Conservation (phyloP, 1,140 invertebrate species). For the Drosophila pachea region DNA sequence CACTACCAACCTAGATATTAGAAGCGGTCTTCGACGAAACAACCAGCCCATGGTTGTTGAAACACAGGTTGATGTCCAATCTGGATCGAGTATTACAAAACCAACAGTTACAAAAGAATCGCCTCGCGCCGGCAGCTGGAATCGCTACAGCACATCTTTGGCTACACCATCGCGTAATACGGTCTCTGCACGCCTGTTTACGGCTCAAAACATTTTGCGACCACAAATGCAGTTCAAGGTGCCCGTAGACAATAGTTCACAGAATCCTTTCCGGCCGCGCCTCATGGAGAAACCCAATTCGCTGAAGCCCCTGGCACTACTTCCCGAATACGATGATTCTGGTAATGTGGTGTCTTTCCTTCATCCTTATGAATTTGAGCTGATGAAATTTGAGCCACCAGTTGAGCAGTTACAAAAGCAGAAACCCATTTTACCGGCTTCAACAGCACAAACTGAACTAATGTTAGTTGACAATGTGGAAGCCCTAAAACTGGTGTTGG, state of each 20-base stretch:
- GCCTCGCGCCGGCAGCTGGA: conserved; percentile 76
- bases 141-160: conserved; percentile 29
- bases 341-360: conserved; percentile 83
- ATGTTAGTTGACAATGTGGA: conserved; percentile 84
- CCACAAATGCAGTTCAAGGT: conserved; percentile 93
- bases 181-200: conserved; percentile 80
- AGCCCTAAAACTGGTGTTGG: conserved; percentile 84
- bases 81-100: conserved; percentile 42
- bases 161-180: conserved; percentile 28
- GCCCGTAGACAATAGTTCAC: conserved; percentile 89
- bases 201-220: conserved; percentile 87
- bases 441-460: conserved; percentile 84
- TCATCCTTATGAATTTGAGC: conserved; percentile 94
- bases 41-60: conserved; percentile 80
- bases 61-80: conserved; percentile 79
- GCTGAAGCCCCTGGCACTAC: conserved; percentile 87
- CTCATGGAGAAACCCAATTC: conserved; percentile 94
- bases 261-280: conserved; percentile 88
- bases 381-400: conserved; percentile 84
- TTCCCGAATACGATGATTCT: conserved; percentile 84
- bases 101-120: neutral
- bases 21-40: conserved; percentile 81
- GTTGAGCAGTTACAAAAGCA: conserved; percentile 79
- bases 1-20: conserved; percentile 86
- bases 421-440: conserved; percentile 76